Evolutionary conservation across 2,113 vertebrate genomes (phyloP).

Genomic region (Telmatochromis bifrenatus): DNA sequence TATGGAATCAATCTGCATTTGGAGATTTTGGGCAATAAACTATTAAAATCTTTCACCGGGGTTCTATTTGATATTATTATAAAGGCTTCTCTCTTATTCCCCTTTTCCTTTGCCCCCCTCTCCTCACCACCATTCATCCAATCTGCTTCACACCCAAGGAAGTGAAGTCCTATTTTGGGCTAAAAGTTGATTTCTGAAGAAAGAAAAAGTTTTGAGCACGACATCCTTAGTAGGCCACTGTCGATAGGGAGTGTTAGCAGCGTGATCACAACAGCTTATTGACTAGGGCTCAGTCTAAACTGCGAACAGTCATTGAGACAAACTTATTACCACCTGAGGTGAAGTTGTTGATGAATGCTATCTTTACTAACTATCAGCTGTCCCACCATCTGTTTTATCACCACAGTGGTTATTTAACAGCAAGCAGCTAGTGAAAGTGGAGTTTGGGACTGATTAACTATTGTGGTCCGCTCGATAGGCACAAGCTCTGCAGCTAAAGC

Average conservation of each 20-base stretch:
- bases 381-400: background rate
- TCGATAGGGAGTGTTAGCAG: background rate
- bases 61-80: background rate
- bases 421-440: background rate
- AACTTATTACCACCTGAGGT: background rate
- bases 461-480: background rate
- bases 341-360: background rate
- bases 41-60: background rate
- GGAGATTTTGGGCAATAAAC: background rate
- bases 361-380: background rate
- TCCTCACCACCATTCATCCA: background rate
- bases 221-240: background rate
- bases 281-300: background rate
- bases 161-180: background rate
- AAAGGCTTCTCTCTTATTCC: background rate
- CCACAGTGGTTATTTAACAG: background rate
- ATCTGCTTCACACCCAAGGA: background rate
- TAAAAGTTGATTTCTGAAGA: background rate
- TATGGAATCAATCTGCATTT: background rate
- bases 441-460: background rate
- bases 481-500: background rate
- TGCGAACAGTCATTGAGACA: background rate
- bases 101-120: accelerated
- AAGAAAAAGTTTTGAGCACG: background rate
- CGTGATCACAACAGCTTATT: background rate